phyloP scores from a whole-genome alignment of 2,888 invertebrate genomes.

The Eupithecia insigniata region DNA sequence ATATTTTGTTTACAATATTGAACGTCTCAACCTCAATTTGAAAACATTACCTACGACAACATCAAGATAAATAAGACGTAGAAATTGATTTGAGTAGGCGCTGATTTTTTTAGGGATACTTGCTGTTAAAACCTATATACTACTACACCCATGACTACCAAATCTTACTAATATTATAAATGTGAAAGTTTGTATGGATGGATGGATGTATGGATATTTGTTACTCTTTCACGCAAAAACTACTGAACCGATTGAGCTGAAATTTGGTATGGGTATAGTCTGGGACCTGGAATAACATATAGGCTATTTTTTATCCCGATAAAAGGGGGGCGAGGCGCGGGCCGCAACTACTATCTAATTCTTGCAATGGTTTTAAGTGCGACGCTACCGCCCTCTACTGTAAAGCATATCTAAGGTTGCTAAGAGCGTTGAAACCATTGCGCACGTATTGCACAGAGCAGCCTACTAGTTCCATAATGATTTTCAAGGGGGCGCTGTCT shows the following conservation, averaged over 20 bases:
- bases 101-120: not conserved
- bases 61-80: not conserved
- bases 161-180: too few relatives aligned
- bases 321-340: too few relatives aligned
- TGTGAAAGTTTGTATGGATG: too few relatives aligned
- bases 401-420: not conserved
- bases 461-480: conserved; percentile 4
- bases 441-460: not conserved
- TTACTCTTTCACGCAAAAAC: too few relatives aligned
- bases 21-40: not conserved
- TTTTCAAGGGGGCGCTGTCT: conserved; percentile 15
- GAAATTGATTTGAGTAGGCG: not conserved
- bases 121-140: not conserved
- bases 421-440: not conserved
- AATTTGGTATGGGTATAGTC: too few relatives aligned
- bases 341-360: too few relatives aligned
- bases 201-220: too few relatives aligned
- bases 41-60: not conserved
- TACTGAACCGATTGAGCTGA: too few relatives aligned
- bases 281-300: too few relatives aligned
- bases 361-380: too few relatives aligned
- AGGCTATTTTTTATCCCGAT: too few relatives aligned
- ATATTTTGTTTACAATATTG: not conserved
- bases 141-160: too few relatives aligned
- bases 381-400: conserved; percentile 21